These are phyloP conservation scores for Danaus melanippus DNA, from an alignment of 1,140 invertebrate genomes.

Conservation along the genomic window DNA sequence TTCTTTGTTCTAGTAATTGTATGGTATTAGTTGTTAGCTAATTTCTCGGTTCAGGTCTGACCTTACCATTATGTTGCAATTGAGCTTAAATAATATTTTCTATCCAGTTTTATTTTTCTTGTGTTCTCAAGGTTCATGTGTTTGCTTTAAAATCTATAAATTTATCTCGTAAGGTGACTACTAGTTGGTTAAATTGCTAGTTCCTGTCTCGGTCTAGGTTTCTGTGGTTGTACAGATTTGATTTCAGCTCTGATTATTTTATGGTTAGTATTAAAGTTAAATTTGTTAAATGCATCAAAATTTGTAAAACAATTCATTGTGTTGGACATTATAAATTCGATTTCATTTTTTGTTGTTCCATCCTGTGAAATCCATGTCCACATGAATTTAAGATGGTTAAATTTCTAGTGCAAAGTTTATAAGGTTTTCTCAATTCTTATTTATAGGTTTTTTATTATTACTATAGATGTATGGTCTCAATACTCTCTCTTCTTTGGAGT, in stretches of 20 bases:
- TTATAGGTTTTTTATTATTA: constrained; percentile 12
- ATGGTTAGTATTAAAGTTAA: constrained; percentile 27
- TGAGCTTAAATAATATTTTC: constrained; percentile 17
- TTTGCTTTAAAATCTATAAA: constrained; percentile 12
- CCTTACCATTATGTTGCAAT: constrained; percentile 8
- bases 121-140: constrained; percentile 7
- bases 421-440: constrained; percentile 9
- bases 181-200: constrained; percentile 12
- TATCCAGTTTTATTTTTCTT: constrained; percentile 28
- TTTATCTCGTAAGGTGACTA: constrained; percentile 10
- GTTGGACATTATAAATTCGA: constrained; percentile 28
- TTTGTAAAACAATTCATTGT: no score
- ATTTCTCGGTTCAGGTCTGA: constrained; percentile 6
- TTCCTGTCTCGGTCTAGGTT: constrained; percentile 23
- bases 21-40: constrained; percentile 13
- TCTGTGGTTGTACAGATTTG: constrained; percentile 13
- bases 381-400: no score
- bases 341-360: no score
- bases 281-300: background rate
- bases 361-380: no score
- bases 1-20: constrained; percentile 16
- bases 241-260: constrained; percentile 23
- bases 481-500: constrained; percentile 9
- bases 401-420: constrained; percentile 13
- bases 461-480: constrained; percentile 6